These are phyloP conservation scores for Cybosia mesomella DNA, from an alignment of 2,888 invertebrate species.

Conservation along the genomic window DNA sequence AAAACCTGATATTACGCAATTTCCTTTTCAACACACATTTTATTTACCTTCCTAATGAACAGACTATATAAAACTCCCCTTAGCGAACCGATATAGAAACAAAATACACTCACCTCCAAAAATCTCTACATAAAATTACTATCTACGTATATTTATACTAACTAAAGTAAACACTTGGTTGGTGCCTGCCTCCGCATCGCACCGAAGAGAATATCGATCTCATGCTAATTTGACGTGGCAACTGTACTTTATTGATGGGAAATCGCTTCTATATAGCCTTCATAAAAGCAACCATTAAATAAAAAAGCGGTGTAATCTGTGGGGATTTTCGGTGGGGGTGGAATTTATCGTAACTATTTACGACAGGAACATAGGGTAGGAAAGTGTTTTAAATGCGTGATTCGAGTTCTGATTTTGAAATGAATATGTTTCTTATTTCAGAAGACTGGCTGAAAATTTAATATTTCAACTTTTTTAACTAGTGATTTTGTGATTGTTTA, in stretches of 20 bases:
- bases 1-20: neutral
- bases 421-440: neutral
- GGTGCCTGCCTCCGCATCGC: constrained; percentile 66
- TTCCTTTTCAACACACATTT: neutral
- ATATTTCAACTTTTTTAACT: too few relatives aligned
- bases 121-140: constrained; percentile 25
- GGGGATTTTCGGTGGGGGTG: constrained; percentile 29
- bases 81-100: neutral
- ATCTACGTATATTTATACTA: constrained; percentile 24
- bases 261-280: constrained; percentile 58
- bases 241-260: constrained; percentile 67
- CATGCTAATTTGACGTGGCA: constrained; percentile 73
- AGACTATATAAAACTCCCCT: neutral
- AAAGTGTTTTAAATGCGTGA: constrained; percentile 14
- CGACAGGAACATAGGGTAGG: neutral
- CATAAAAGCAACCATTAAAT: constrained; percentile 51
- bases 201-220: constrained; percentile 76
- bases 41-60: neutral
- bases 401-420: constrained; percentile 12
- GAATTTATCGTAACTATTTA: constrained; percentile 35
- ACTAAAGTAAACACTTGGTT: constrained; percentile 36
- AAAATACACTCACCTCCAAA: constrained; percentile 13
- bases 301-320: constrained; percentile 42
- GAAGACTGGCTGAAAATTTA: too few relatives aligned
- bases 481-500: too few relatives aligned